Evolutionary conservation across 2,888 invertebrate species (phyloP).

Genomic region (Ditylenchus weischeri): DNA sequence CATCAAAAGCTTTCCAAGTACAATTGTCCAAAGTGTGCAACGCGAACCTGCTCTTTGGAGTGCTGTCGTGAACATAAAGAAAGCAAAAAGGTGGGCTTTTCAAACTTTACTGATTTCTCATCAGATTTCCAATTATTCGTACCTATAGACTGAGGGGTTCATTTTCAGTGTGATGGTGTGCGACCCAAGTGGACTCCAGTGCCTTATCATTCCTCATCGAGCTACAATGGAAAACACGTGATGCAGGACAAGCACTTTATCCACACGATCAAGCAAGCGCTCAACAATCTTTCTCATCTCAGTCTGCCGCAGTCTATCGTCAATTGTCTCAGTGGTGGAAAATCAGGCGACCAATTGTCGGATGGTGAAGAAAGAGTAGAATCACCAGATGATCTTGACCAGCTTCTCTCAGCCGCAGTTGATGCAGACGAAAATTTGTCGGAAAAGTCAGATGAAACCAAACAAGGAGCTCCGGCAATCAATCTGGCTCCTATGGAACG

Average conservation of each 20-base stretch:
- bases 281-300: slow-evolving; percentile 7
- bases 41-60: slow-evolving; percentile 45
- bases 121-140: background rate
- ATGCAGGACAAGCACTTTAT: slow-evolving; percentile 40
- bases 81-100: slow-evolving; percentile 33
- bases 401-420: background rate
- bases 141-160: background rate
- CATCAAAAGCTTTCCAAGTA: slow-evolving; percentile 25
- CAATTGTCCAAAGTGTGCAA: slow-evolving; percentile 50
- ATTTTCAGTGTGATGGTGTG: slow-evolving; percentile 48
- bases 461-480: background rate
- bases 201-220: slow-evolving; percentile 25
- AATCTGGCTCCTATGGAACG: background rate
- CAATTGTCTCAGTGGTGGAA: slow-evolving; percentile 6
- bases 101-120: background rate
- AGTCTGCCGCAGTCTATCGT: slow-evolving; percentile 5
- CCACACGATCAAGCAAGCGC: slow-evolving; percentile 13
- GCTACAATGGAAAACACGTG: slow-evolving; percentile 30
- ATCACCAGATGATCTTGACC: background rate
- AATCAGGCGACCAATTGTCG: background rate
- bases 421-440: slow-evolving; percentile 5
- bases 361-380: slow-evolving; percentile 1
- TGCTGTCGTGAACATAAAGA: slow-evolving; percentile 51
- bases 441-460: no score
- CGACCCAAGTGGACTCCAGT: slow-evolving; percentile 39